A percentile compares a stretch with the other conserved stretches of the same genome.
Conservation (phyloP, 2,113 vertebrate genomes). For the Austrofundulus limnaeus region DNA sequence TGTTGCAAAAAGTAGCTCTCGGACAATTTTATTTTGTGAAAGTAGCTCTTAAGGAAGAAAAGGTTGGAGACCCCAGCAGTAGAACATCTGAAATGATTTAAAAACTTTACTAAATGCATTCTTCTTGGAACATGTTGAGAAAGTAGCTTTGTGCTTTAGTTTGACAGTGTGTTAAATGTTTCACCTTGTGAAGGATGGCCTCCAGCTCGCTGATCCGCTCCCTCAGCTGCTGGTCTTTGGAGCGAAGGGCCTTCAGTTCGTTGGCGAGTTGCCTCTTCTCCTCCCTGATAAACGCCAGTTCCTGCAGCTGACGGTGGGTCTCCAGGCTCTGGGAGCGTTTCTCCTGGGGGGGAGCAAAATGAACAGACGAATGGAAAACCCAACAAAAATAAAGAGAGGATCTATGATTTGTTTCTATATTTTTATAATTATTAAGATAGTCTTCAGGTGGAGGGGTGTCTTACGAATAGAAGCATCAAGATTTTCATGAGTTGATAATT, state of each 20-base stretch:
- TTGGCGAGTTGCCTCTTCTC: slow-evolving; percentile 80
- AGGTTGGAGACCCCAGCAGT: no score
- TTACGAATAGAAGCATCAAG: no score
- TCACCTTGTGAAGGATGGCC: slow-evolving; percentile 84
- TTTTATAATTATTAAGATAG: no score
- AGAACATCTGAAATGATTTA: not conserved
- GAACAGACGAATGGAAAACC: not conserved
- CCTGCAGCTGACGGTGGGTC: slow-evolving; percentile 72
- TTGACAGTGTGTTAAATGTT: not conserved
- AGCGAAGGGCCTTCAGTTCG: slow-evolving; percentile 77
- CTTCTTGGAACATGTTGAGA: not conserved
- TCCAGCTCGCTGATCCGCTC: slow-evolving; percentile 81
- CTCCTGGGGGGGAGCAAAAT: slow-evolving; percentile 72
- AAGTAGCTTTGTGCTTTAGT: no score
- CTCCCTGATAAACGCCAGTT: slow-evolving; percentile 68
- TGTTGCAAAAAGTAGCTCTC: no score
- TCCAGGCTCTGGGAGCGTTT: slow-evolving; percentile 78
- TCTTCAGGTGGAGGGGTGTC: no score
- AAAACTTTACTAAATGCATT: not conserved
- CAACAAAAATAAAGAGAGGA: not conserved
- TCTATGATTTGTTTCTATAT: no score
- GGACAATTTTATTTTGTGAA: no score
- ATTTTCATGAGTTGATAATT: no score
- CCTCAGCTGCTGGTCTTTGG: slow-evolving; percentile 77
- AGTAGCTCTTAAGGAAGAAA: no score